Evolutionary conservation across 1,140 invertebrate genomes (phyloP).

Genomic region (Periplaneta americana): DNA sequence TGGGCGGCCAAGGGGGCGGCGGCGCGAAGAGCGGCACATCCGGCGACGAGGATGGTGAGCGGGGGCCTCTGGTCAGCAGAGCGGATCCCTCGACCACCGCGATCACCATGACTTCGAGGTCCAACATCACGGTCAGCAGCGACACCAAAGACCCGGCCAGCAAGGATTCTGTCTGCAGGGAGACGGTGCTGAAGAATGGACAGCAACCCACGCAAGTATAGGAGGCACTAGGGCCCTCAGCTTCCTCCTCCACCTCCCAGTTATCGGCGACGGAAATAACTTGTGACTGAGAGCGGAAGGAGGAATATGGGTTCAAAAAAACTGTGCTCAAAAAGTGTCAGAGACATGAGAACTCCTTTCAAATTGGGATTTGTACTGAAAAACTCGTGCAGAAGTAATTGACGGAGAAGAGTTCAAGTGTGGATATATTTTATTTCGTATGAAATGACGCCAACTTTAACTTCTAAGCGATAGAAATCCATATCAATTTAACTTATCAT

Average conservation of each 20-base stretch:
- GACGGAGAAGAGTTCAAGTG: too few relatives aligned
- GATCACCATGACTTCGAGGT: slow-evolving; percentile 44
- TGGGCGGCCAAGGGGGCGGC: slow-evolving; percentile 18
- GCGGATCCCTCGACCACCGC: slow-evolving; percentile 46
- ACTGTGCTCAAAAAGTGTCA: too few relatives aligned
- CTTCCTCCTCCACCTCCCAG: background rate
- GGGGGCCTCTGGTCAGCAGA: slow-evolving; percentile 47
- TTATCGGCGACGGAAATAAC: too few relatives aligned
- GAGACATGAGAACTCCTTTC: too few relatives aligned
- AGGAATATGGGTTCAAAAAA: too few relatives aligned
- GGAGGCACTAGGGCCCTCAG: background rate
- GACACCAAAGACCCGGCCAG: slow-evolving; percentile 33
- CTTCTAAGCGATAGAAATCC: too few relatives aligned
- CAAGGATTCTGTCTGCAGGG: slow-evolving; percentile 19
- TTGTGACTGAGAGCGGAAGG: too few relatives aligned
- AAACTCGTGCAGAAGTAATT: too few relatives aligned
- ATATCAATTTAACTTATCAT: too few relatives aligned
- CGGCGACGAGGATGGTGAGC: slow-evolving; percentile 40
- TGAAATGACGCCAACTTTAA: too few relatives aligned
- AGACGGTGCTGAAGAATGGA: background rate
- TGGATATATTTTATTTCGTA: too few relatives aligned
- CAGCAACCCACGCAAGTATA: slow-evolving; percentile 1
- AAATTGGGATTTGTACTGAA: too few relatives aligned
- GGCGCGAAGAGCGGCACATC: slow-evolving; percentile 22
- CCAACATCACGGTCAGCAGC: slow-evolving; percentile 42